phyloP scores from a whole-genome alignment of 2,888 invertebrate genomes.

The Microctonus hyperodae region DNA sequence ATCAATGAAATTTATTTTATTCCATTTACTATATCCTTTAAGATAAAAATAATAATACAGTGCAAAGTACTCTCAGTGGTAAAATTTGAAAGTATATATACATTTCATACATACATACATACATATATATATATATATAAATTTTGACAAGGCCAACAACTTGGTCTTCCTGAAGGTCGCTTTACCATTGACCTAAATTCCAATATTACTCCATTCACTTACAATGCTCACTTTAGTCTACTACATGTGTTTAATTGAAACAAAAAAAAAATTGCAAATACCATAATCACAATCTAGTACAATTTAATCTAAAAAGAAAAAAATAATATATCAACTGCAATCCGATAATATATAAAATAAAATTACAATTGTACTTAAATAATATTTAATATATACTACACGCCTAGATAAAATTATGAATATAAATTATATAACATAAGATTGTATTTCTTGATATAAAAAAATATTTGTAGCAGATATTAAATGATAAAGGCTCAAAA shows the following conservation, averaged over 20 bases:
- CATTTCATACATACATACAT: too few species aligned
- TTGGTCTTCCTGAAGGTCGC: constrained; percentile 46
- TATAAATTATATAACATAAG: neutral
- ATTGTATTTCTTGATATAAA: neutral
- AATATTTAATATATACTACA: neutral
- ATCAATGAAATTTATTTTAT: neutral
- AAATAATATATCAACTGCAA: too few species aligned
- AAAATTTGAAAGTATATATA: neutral
- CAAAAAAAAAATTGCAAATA: constrained; percentile 14
- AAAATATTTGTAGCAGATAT: neutral
- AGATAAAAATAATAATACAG: constrained; percentile 25
- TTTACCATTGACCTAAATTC: constrained; percentile 58
- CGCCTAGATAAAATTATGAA: neutral
- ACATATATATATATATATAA: too few species aligned
- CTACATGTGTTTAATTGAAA: neutral
- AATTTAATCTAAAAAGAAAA: neutral
- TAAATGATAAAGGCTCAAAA: neutral
- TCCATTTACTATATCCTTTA: neutral
- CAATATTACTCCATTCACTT: constrained; percentile 36
- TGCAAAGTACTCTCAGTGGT: constrained; percentile 15
- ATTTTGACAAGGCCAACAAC: constrained; percentile 53
- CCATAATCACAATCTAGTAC: constrained; percentile 10
- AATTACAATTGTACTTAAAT: neutral
- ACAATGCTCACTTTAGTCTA: constrained; percentile 24
- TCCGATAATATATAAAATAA: neutral